A percentile compares a stretch with the other conserved stretches of the same genome.
These are phyloP conservation scores for Dorcus parallelipipedus DNA, from an alignment of 2,888 invertebrate genomes.

Conservation along the genomic window DNA sequence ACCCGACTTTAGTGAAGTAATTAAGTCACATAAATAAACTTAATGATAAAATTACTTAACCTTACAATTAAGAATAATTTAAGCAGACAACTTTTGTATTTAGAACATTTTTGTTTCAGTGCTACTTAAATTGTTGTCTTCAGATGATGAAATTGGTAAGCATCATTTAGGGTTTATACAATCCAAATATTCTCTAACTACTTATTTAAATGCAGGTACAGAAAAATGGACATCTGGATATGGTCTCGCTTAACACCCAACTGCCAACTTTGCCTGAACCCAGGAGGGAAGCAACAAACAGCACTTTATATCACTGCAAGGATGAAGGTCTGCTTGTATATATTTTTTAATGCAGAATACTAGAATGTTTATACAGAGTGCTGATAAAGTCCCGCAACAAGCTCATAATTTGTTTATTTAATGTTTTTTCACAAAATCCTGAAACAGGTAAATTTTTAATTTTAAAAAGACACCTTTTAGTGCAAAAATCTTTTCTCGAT, in stretches of 20 bases:
- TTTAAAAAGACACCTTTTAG: too few species aligned
- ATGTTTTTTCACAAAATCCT: too few species aligned
- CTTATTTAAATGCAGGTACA: conserved; percentile 35
- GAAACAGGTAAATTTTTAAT: too few species aligned
- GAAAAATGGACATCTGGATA: conserved; percentile 17
- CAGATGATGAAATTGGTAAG: conserved; percentile 15
- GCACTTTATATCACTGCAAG: conserved; percentile 51
- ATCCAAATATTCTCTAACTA: neutral
- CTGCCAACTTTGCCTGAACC: conserved; percentile 39
- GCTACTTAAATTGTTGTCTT: conserved; percentile 14
- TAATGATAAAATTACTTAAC: neutral
- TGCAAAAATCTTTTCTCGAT: too few species aligned
- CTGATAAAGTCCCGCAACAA: too few species aligned
- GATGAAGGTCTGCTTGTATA: conserved; percentile 47
- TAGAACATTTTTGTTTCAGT: conserved; percentile 2
- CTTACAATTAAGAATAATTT: neutral
- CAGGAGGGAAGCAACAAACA: conserved; percentile 49
- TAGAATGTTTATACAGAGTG: too few species aligned
- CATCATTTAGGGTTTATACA: neutral
- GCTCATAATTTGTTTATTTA: too few species aligned
- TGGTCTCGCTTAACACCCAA: conserved; percentile 3
- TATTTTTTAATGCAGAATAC: neutral
- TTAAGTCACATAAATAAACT: too few species aligned
- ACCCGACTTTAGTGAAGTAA: too few species aligned
- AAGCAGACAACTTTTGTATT: neutral